These are phyloP conservation scores for Acanthococcus lagerstroemiae DNA, from an alignment of 2,888 invertebrate genomes.

Conservation along the genomic window DNA sequence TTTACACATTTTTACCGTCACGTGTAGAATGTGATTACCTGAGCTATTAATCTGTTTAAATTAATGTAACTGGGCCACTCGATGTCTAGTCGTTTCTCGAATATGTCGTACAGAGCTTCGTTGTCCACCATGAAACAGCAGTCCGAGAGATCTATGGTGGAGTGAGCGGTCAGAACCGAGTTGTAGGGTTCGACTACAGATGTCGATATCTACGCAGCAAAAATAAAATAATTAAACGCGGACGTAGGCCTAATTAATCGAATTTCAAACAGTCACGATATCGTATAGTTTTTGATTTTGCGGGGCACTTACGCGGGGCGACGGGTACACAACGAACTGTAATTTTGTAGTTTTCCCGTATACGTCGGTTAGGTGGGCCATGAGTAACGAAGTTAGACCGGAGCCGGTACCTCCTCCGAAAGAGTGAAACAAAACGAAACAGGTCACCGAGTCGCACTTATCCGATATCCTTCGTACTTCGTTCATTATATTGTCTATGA, in stretches of 20 bases:
- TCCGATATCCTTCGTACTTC: slow-evolving; percentile 56
- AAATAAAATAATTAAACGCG: not conserved
- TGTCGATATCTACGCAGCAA: slow-evolving; percentile 47
- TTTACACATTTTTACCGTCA: too few relatives aligned
- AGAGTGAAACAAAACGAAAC: slow-evolving; percentile 46
- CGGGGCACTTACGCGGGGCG: slow-evolving; percentile 40
- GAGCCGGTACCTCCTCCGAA: slow-evolving; percentile 72
- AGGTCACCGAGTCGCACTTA: slow-evolving; percentile 50
- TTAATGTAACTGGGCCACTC: slow-evolving; percentile 50
- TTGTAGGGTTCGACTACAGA: slow-evolving; percentile 43
- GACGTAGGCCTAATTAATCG: too few relatives aligned
- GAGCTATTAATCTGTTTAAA: slow-evolving; percentile 48
- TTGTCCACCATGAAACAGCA: slow-evolving; percentile 42
- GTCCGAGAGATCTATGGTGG: slow-evolving; percentile 41
- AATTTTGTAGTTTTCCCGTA: slow-evolving; percentile 52
- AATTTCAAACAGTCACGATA: too few relatives aligned
- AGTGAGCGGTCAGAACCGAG: slow-evolving; percentile 41
- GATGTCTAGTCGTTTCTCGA: slow-evolving; percentile 47
- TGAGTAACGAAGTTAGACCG: slow-evolving; percentile 57
- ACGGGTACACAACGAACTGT: slow-evolving; percentile 40
- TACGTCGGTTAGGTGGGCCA: slow-evolving; percentile 16
- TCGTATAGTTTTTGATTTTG: too few relatives aligned
- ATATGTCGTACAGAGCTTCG: slow-evolving; percentile 43
- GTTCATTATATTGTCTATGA: slow-evolving; percentile 55
- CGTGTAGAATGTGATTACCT: slow-evolving; percentile 49